Evolutionary conservation across 2,113 vertebrate genomes (phyloP), one percentile per base, ranked within the genome.

Genomic region (Toxostoma redivivum): DNA sequence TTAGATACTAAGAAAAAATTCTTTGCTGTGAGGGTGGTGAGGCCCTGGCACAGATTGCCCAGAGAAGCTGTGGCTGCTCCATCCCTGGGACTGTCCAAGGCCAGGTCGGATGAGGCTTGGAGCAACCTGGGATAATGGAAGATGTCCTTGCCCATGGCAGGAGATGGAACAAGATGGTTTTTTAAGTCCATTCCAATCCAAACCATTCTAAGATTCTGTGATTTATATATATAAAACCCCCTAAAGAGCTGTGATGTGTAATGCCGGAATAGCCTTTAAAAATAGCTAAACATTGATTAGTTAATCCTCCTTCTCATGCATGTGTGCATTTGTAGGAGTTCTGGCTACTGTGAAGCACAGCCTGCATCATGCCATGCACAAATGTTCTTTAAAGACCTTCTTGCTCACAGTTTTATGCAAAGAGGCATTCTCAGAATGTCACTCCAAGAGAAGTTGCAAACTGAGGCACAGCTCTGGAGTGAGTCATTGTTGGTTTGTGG

Each of bases 101-200:
- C 19, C 45, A 66, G 37, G 10, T 6, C 38, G 67, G 35, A 27
- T 22, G 25, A 3, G 9, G 28, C 20, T 73, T 66, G 78, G 48
- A 70, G 7, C 48, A 62, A 0, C 27, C 31, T 77, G 64, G 42
- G 0, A 0, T 28, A 14, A 35, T 33, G 64, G 31, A 24, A 62
- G 30, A 2, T 62, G 62, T 42, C 70, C 25, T 17, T 90, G 47
- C 15, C 21, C 30, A 4, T 48, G 28, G 51, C 51, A 65, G 35
- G 37, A 23, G 27, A 5, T 73, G 38, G 53, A 51, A 38, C 13
- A 45, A n/a, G 38, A 24, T 67, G 13, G 1, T 45, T 24, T 66
- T 58, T 66, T 10, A 66, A 33, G 2, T 53, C 38, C 3, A 5
- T 74, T 74, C 38, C 38, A 53, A 10, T 3, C 45, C 86, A 89